Base-by-base conservation (phyloP, 2,797 vertebrate species). In the Acipenser oxyrinchus region DNA sequence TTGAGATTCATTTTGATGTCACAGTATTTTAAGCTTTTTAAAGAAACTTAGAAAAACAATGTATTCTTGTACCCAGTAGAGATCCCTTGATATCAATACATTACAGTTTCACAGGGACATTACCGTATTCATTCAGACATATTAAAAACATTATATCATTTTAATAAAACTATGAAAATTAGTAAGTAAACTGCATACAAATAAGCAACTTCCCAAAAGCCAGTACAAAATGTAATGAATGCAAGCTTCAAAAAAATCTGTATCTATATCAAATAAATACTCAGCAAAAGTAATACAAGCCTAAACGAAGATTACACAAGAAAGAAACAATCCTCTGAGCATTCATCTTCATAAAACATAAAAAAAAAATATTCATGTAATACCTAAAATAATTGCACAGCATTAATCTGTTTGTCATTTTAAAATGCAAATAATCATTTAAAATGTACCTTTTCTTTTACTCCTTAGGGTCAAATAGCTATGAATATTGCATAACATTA, bases 361-460 rank as follows among this genome's bases (percentile, higher is more conserved):
- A n/a, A 62, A 62, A n/a, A 62, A 62, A 8, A 12, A 37, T 8
- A 62, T 8, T 62, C 6, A 62, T 62, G 60, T 62, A 15, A n/a
- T 15, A 62, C 60, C 60, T 15, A 2, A 62, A 62, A 62, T 62
- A 62, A 62, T 37, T 62, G 60, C 60, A 62, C 6, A 37, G 60
- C 60, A 62, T 62, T 62, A 62, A 62, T 62, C 60, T 62, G 48
- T 62, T 62, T 62, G 60, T 62, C 60, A 62, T 62, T 62, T 62
- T 62, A 62, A 62, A 62, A 62, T 62, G 60, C 48, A 62, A 62
- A 62, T 62, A 8, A 62, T 62, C 60, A 10, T 12, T 62, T 23
- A 10, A 62, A 62, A 62, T 62, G 18, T 62, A 62, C 60, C 60
- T 62, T 62, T n/a, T 62, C 8, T 62, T 6, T 62, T 62, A 62